Base-by-base conservation (phyloP, 2,888 invertebrate genomes). In the Nomada ruficornis region DNA sequence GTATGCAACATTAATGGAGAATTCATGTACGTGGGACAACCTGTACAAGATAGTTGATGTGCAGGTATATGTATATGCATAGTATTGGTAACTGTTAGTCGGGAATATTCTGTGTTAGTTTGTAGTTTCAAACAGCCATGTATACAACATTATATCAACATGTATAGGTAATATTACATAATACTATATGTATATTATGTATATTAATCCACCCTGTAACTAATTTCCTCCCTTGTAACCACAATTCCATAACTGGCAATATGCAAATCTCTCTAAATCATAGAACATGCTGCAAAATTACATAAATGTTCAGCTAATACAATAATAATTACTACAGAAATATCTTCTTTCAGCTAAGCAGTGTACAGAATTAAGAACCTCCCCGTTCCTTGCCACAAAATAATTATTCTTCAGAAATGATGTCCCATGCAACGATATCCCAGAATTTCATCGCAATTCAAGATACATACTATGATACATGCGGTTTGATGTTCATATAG, bases 211-310 rank as follows among this genome's bases (percentile, higher is more conserved):
- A 50, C 59, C 64, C 69, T 64, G 69, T 70, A 76, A 64, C 64
- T 44, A 76, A 76, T 76, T 76, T 79, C 79, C 76, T 64, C n/a
- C n/a, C 1, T n/a, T 29, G 52, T 23, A 23, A 70, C 79, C 79
- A 59, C 79, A 79, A 76, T 69, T 64, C 69, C 59, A 50, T 15
- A 64, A 13, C 52, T 59, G 60, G 1, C 59, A 26, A 23, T 29
- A 29, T 64, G 36, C 59, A 54, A 64, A 65, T 64, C 57, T 57
- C 20, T 29, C n/a, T 13, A 36, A 64, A 76, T 76, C 59, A 26
- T 11, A 13, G 50, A 20, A 44, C 18, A 59, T 11, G 55, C 44
- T 52, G 50, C 18, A 52, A 52, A 65, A 52, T 47, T 50, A 44
- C 15, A 47, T n/a, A 64, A 64, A 36, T 36, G 36, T 7, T 1